Evolutionary conservation across 2,888 invertebrate genomes (phyloP).

Genomic region (Nycteola revayana): DNA sequence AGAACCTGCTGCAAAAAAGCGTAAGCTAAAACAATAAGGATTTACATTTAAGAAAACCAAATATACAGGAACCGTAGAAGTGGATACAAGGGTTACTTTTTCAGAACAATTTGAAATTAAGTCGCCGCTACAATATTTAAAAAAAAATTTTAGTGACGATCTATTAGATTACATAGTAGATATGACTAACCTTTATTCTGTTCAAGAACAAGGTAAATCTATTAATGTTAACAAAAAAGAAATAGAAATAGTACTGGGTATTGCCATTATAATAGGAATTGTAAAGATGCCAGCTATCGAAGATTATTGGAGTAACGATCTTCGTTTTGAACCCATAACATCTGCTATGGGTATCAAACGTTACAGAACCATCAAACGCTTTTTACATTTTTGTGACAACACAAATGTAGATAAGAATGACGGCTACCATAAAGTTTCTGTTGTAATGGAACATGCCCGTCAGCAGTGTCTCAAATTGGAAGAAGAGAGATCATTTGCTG

Average conservation of each 20-base stretch:
- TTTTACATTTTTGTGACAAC: constrained; percentile 10
- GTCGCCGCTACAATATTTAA: constrained; percentile 2
- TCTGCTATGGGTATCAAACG: too few relatives aligned
- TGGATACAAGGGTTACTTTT: too few relatives aligned
- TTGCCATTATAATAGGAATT: background rate
- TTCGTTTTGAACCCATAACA: background rate
- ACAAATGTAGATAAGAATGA: constrained; percentile 8
- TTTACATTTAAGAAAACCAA: constrained; percentile 5
- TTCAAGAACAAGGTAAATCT: constrained; percentile 1
- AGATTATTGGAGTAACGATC: background rate
- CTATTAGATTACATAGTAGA: constrained; percentile 3
- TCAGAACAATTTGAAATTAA: too few relatives aligned
- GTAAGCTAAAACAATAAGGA: constrained; percentile 7
- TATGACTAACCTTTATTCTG: constrained; percentile 5
- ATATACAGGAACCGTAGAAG: constrained; percentile 5
- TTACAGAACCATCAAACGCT: constrained; percentile 1
- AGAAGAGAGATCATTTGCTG: constrained; percentile 13
- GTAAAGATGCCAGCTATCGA: background rate
- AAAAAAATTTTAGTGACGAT: constrained; percentile 4
- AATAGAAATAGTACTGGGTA: background rate
- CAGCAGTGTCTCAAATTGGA: constrained; percentile 10
- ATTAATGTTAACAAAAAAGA: too few relatives aligned
- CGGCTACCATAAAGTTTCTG: constrained; percentile 2
- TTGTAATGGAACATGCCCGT: constrained; percentile 7
- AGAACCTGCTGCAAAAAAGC: constrained; percentile 6